Conservation (phyloP, 2,888 invertebrate genomes). For the Eristalis pertinax region DNA sequence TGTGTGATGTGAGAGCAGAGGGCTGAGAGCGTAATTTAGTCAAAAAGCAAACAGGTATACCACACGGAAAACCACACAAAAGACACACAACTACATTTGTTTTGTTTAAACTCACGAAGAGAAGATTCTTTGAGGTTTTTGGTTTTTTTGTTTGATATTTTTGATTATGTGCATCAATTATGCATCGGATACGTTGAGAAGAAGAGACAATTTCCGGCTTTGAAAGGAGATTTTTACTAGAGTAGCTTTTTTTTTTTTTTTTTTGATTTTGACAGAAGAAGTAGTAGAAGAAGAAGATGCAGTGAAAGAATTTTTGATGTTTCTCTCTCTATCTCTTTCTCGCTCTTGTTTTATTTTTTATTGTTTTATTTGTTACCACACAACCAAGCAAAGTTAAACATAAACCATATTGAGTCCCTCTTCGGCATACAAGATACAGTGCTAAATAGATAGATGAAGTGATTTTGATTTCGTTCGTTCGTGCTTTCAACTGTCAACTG, state of each 20-base stretch:
- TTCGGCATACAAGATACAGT: constrained; percentile 69
- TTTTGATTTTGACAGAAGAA: constrained; percentile 46
- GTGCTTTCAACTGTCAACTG: constrained; percentile 55
- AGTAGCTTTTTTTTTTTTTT: not conserved
- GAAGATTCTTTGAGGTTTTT: constrained; percentile 34
- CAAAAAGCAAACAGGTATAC: constrained; percentile 53
- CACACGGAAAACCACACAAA: not conserved
- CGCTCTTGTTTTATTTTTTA: constrained; percentile 22
- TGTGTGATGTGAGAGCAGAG: constrained; percentile 15
- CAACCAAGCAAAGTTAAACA: constrained; percentile 69
- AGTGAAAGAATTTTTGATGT: constrained; percentile 37
- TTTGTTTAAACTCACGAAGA: constrained; percentile 64
- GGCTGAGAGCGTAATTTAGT: constrained; percentile 42
- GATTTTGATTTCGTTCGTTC: constrained; percentile 44
- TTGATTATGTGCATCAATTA: constrained; percentile 6
- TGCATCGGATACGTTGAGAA: constrained; percentile 41
- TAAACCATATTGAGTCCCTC: constrained; percentile 72
- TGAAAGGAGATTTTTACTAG: constrained; percentile 39
- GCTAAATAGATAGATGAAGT: constrained; percentile 57
- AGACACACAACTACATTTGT: constrained; percentile 27
- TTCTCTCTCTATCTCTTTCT: constrained; percentile 33
- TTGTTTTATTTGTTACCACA: constrained; percentile 61
- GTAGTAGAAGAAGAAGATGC: constrained; percentile 37
- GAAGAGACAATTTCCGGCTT: constrained; percentile 41
- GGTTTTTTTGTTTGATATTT: not conserved